Percentiles rank a stretch among this genome's conserved stretches.
Conservation (phyloP, 2,113 vertebrate genomes). For the Uropsilus gracilis region DNA sequence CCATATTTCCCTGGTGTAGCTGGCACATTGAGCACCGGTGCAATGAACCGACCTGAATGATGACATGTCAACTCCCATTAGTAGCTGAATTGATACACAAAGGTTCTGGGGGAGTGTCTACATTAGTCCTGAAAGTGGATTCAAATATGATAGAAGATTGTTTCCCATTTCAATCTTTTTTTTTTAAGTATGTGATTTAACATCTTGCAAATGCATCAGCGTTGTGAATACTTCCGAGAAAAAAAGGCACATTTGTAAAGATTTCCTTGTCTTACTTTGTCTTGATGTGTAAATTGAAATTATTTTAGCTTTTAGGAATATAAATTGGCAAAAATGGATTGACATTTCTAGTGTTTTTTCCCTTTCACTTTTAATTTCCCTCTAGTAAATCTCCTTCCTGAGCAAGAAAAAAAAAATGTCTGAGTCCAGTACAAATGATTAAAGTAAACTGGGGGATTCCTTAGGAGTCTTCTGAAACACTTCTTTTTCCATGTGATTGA, state of each 20-base stretch:
- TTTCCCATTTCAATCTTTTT: conserved; percentile 52
- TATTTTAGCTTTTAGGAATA: conserved; percentile 53
- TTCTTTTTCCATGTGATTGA: background rate
- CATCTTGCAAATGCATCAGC: conserved; percentile 41
- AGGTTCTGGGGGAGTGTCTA: conserved; percentile 16
- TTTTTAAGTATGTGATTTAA: conserved; percentile 56
- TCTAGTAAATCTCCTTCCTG: background rate
- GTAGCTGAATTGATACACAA: conserved; percentile 25
- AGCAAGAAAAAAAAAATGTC: background rate
- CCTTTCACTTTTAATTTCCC: conserved; percentile 28
- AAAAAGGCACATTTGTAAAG: background rate
- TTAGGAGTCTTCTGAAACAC: background rate
- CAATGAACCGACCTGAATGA: conserved; percentile 2
- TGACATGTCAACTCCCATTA: conserved; percentile 41
- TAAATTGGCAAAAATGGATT: conserved; percentile 27
- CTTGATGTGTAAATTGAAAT: conserved; percentile 49
- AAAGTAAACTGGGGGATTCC: background rate
- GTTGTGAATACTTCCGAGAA: background rate
- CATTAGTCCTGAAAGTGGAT: conserved; percentile 45
- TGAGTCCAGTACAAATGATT: background rate
- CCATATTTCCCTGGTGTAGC: background rate
- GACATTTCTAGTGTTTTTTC: conserved; percentile 21
- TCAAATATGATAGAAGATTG: conserved; percentile 60
- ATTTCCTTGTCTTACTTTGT: conserved; percentile 34
- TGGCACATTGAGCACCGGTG: background rate